phyloP scores from a whole-genome alignment of 2,888 invertebrate species.

The Drosophila antonietae region DNA sequence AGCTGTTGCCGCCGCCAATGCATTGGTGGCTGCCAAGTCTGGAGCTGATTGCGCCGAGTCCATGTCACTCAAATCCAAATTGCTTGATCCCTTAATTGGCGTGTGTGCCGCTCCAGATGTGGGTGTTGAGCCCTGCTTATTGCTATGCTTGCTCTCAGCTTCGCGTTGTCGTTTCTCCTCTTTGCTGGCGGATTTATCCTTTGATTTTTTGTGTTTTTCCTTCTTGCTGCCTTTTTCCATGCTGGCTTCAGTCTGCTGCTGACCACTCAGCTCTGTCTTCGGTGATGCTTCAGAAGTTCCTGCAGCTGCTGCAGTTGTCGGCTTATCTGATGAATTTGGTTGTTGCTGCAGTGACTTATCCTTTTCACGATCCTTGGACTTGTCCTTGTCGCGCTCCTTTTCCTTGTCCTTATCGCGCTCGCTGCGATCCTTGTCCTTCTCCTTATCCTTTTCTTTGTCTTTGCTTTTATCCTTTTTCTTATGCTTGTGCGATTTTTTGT shows the following conservation, averaged over 20 bases:
- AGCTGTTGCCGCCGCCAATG: slow-evolving; percentile 59
- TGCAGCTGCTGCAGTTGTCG: slow-evolving; percentile 33
- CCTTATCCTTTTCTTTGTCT: slow-evolving; percentile 87
- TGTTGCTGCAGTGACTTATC: slow-evolving; percentile 36
- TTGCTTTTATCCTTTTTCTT: slow-evolving; percentile 89
- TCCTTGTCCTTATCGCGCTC: slow-evolving; percentile 61
- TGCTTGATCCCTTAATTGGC: slow-evolving; percentile 54
- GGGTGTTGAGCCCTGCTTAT: slow-evolving; percentile 24
- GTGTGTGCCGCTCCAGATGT: slow-evolving; percentile 28
- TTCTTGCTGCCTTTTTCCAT: slow-evolving; percentile 61
- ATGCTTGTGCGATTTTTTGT: slow-evolving; percentile 87
- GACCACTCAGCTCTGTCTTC: slow-evolving; percentile 45
- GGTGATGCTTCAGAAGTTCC: slow-evolving; percentile 38
- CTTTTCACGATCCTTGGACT: slow-evolving; percentile 50
- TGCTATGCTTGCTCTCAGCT: slow-evolving; percentile 34
- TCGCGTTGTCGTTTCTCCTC: slow-evolving; percentile 76
- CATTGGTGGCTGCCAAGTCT: slow-evolving; percentile 69
- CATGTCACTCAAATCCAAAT: slow-evolving; percentile 80
- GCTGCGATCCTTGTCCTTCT: slow-evolving; percentile 65
- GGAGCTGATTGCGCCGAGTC: slow-evolving; percentile 79
- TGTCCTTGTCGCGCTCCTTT: slow-evolving; percentile 59
- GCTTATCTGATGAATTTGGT: slow-evolving; percentile 25
- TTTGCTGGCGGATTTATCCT: slow-evolving; percentile 70
- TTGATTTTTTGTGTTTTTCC: slow-evolving; percentile 77
- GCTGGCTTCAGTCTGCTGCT: slow-evolving; percentile 26